Base-by-base conservation (phyloP, 2,797 vertebrate species). In the Ceryle rudis region DNA sequence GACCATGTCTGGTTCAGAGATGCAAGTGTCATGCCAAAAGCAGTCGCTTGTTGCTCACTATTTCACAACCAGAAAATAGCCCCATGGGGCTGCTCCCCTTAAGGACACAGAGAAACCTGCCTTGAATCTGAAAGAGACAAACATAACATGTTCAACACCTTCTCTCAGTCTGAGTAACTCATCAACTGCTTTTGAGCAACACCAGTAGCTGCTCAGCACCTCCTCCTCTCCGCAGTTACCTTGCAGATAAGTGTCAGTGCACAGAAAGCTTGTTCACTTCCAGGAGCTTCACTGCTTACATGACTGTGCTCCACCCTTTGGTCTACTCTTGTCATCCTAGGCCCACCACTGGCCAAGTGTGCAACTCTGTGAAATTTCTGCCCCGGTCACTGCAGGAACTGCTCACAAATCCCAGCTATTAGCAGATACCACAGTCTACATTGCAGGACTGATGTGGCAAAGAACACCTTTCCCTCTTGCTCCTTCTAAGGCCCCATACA, bases 371-470 rank as follows among this genome's bases (percentile, higher is more conserved):
- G 82, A 94, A 84, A 84, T 54, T 86, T 79, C 67, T 85, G 79
- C 91, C 84, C 64, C n/a, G 1, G 71, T 69, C 74, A 58, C 41
- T 6, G 7, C 60, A 42, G 55, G 71, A 39, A 35, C 71, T 75
- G 81, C 65, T 85, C 79, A 73, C 64, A 73, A 60, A 47, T 22
- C 74, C 75, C 64, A 52, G 67, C 41, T 67, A 92, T 87, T 77
- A 89, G 71, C 72, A 80, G 55, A 42, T 52, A 35, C 49, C 89
- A 78, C 71, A 61, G 90, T 11, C 72, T 82, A 17, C 81, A 29
- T 2, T 62, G 64, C 25, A 60, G 93, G 54, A 26, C 55, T 37
- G 28, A 33, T 29, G 79, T 17, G 25, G 31, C 54, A 61, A 66
- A 92, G 86, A 83, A 89, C 47, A 22, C 60, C n/a, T 81, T 88